phyloP scores from a whole-genome alignment of 2,113 vertebrate genomes.

The Sminthopsis crassicaudata region DNA sequence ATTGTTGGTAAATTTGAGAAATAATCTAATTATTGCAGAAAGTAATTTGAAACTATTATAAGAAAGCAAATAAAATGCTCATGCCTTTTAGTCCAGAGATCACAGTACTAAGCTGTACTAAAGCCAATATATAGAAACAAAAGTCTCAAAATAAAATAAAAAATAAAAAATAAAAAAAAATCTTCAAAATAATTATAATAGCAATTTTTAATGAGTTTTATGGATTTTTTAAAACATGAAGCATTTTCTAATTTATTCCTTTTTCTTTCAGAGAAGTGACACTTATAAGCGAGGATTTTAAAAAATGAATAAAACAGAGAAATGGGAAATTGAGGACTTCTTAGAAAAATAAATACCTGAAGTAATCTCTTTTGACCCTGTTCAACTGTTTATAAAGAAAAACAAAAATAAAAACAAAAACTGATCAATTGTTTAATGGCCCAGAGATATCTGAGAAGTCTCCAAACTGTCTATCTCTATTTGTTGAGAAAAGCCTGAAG shows the following conservation, averaged over 20 bases:
- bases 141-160: no score
- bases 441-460: no score
- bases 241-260: neutral
- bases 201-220: neutral
- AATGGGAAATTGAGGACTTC: no score
- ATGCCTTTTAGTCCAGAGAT: neutral
- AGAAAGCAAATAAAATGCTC: neutral
- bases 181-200: neutral
- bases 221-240: neutral
- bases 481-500: no score
- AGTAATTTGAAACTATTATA: neutral
- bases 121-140: neutral
- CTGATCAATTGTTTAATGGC: no score
- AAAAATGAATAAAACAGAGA: neutral
- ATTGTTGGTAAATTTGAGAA: neutral
- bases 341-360: no score
- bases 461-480: no score
- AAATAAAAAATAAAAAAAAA: no score
- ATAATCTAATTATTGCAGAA: neutral
- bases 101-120: neutral
- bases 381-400: no score
- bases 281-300: neutral
- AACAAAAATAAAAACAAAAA: no score
- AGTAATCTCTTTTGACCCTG: no score
- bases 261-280: neutral